These are phyloP conservation scores for Erannis defoliaria DNA, from an alignment of 2,888 invertebrate genomes.

Conservation along the genomic window DNA sequence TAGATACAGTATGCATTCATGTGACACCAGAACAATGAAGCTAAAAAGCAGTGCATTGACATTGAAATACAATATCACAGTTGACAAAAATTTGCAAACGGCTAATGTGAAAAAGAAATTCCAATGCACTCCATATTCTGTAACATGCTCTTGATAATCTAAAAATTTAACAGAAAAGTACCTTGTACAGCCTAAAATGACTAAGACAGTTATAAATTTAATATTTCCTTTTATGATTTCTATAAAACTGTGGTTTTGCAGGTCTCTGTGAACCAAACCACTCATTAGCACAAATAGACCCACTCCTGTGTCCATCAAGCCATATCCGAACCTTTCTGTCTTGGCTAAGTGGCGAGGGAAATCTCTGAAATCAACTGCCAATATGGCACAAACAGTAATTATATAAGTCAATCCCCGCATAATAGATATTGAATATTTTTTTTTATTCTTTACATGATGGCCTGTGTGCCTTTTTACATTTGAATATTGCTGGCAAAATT, in stretches of 20 bases:
- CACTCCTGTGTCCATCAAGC: constrained; percentile 98
- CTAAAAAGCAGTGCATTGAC: constrained; percentile 85
- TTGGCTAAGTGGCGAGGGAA: constrained; percentile 96
- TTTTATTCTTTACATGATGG: constrained; percentile 45
- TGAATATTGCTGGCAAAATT: constrained; percentile 40
- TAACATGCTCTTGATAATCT: constrained; percentile 94
- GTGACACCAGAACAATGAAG: constrained; percentile 84
- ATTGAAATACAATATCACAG: constrained; percentile 85
- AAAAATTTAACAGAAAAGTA: constrained; percentile 87
- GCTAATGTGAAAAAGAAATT: constrained; percentile 99
- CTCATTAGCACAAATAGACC: constrained; percentile 94
- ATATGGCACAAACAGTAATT: constrained; percentile 92
- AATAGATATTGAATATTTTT: constrained; percentile 86
- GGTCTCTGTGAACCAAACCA: constrained; percentile 89
- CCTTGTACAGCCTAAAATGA: constrained; percentile 88
- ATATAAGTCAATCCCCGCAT: constrained; percentile 90
- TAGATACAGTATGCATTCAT: constrained; percentile 88
- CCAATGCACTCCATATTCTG: constrained; percentile 99
- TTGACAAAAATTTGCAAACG: constrained; percentile 91
- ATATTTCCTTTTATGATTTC: constrained; percentile 69
- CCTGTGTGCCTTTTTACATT: constrained; percentile 50
- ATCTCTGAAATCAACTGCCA: constrained; percentile 96
- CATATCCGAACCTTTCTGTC: constrained; percentile 94
- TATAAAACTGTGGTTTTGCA: constrained; percentile 57
- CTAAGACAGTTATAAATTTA: constrained; percentile 66